Percentiles rank a stretch among this genome's conserved stretches.
Conservation (phyloP, 2,797 vertebrate species). For the Dendrocincla tyrannina region DNA sequence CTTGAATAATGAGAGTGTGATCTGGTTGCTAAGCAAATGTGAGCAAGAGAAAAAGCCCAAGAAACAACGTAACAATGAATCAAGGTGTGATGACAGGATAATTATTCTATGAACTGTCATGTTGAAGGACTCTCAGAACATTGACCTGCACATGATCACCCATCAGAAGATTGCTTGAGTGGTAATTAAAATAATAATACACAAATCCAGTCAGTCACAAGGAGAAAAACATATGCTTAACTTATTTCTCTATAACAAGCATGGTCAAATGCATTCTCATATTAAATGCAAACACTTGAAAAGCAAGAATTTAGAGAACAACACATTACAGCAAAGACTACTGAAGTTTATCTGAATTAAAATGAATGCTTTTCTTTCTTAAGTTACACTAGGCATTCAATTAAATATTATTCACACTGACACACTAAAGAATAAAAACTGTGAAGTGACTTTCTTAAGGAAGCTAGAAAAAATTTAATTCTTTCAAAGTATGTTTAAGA, state of each 20-base stretch:
- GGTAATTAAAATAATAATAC: slow-evolving; percentile 75
- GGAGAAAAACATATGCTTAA: slow-evolving; percentile 6
- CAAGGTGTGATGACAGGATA: slow-evolving; percentile 58
- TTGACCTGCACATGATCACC: slow-evolving; percentile 57
- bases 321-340: slow-evolving; percentile 1
- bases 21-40: slow-evolving; percentile 67
- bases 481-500: slow-evolving; percentile 11
- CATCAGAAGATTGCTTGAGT: slow-evolving; percentile 50
- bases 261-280: not conserved
- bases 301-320: slow-evolving; percentile 37
- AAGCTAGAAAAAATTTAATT: not conserved
- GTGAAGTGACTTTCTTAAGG: slow-evolving; percentile 45
- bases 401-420: slow-evolving; percentile 46
- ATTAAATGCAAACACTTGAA: slow-evolving; percentile 44
- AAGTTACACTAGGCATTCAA: slow-evolving; percentile 24
- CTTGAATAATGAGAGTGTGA: slow-evolving; percentile 62
- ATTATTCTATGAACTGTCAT: slow-evolving; percentile 70
- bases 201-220: slow-evolving; percentile 14
- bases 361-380: slow-evolving; percentile 34
- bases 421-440: slow-evolving; percentile 47
- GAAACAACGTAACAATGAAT: slow-evolving; percentile 62
- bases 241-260: not conserved
- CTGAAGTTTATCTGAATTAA: slow-evolving; percentile 62
- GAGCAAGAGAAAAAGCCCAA: slow-evolving; percentile 51
- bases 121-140: slow-evolving; percentile 68